phyloP scores from a whole-genome alignment of 2,797 vertebrate species.

The Sebastes kiyomatsui region DNA sequence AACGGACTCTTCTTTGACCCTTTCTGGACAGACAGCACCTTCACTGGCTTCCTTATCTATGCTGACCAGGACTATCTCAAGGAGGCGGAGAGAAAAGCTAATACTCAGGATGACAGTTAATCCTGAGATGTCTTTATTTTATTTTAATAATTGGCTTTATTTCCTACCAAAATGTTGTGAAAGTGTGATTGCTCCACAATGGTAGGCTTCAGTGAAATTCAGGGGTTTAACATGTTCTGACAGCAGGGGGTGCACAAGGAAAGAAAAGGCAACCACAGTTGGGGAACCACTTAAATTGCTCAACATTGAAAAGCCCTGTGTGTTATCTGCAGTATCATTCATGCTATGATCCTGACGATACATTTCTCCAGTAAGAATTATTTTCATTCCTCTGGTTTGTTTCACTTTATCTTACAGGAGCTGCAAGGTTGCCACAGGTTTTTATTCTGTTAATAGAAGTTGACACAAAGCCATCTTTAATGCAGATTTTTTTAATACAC shows the following conservation, averaged over 20 bases:
- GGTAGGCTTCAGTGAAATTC: background rate
- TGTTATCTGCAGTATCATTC: background rate
- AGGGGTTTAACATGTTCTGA: background rate
- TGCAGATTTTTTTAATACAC: background rate
- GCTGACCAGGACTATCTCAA: conserved; percentile 87
- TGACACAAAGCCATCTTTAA: background rate
- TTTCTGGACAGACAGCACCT: conserved; percentile 97
- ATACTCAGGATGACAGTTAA: conserved; percentile 56
- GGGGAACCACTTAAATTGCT: background rate
- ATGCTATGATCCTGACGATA: background rate
- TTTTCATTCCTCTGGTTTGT: background rate
- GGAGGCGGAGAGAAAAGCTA: conserved; percentile 78
- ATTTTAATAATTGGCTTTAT: background rate
- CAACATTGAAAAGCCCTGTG: background rate
- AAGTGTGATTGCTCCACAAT: background rate
- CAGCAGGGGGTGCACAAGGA: conserved; percentile 62
- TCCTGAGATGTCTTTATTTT: background rate
- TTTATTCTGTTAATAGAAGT: background rate
- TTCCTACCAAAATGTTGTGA: background rate
- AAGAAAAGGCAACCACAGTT: background rate
- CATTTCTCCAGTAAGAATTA: background rate
- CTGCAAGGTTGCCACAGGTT: background rate
- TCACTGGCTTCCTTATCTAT: conserved; percentile 96
- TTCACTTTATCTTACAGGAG: background rate
- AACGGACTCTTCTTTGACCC: conserved; percentile 97